Percentiles rank a stretch among this genome's conserved stretches.
Conservation (phyloP, 2,113 vertebrate species). For the Dolichallabes microphthalmus region DNA sequence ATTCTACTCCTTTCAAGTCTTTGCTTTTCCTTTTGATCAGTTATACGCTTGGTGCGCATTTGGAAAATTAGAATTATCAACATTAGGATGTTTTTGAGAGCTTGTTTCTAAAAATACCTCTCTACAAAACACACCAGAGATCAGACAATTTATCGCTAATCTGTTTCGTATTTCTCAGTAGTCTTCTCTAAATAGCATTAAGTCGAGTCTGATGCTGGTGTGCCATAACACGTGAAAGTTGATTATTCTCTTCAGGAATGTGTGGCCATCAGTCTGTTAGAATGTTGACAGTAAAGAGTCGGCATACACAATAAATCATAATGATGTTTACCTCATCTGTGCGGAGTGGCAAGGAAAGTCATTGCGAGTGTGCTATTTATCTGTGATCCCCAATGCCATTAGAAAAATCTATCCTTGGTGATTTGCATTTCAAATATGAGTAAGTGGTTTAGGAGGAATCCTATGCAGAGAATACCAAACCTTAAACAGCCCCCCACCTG, state of each 20-base stretch:
- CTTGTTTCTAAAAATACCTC: not conserved
- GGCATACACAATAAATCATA: conserved; percentile 44
- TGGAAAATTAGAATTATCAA: not conserved
- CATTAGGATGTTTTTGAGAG: not conserved
- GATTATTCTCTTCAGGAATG: conserved; percentile 40
- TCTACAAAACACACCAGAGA: too few species aligned
- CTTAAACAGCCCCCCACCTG: conserved; percentile 25
- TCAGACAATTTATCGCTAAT: not conserved
- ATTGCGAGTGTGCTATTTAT: conserved; percentile 48
- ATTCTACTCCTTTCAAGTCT: not conserved
- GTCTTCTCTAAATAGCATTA: not conserved
- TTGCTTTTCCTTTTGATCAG: not conserved
- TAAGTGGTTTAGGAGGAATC: conserved; percentile 51
- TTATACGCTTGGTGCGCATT: not conserved
- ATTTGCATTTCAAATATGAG: conserved; percentile 58
- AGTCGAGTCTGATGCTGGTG: conserved; percentile 8
- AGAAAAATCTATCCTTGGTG: conserved; percentile 48
- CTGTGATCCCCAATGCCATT: conserved; percentile 54
- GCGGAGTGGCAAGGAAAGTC: conserved; percentile 46
- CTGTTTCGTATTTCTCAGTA: not conserved
- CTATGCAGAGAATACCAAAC: conserved; percentile 50
- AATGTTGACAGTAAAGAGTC: conserved; percentile 43
- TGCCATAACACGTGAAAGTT: conserved; percentile 27
- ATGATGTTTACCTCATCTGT: conserved; percentile 53
- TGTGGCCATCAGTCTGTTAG: conserved; percentile 36